These are phyloP conservation scores for Digitonthophagus gazella DNA, from an alignment of 2,888 invertebrate genomes.

Conservation along the genomic window DNA sequence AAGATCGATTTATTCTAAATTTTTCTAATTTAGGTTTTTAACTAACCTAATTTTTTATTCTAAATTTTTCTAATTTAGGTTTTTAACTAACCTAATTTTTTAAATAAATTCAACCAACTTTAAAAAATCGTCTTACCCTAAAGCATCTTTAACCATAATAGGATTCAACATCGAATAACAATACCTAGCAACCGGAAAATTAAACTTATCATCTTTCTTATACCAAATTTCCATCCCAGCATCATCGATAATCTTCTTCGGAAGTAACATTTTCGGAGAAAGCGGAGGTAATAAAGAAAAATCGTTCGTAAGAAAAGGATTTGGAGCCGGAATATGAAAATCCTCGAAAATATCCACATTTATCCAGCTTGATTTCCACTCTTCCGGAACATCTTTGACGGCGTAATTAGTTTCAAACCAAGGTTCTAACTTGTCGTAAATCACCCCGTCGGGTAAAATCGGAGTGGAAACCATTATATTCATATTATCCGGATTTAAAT, in stretches of 20 bases:
- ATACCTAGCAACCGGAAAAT: conserved; percentile 73
- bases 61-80: too few species aligned
- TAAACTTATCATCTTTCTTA: conserved; percentile 78
- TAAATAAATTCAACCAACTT: too few species aligned
- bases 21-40: not conserved
- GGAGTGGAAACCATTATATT: conserved; percentile 72
- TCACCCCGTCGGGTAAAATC: conserved; percentile 51
- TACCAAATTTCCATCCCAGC: conserved; percentile 73
- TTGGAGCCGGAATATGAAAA: conserved; percentile 69
- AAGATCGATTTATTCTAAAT: too few species aligned
- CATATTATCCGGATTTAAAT: conserved; percentile 63
- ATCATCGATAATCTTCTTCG: conserved; percentile 59
- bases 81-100: too few species aligned
- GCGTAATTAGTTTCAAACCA: conserved; percentile 85
- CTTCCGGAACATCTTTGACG: conserved; percentile 60
- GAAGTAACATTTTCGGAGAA: conserved; percentile 49
- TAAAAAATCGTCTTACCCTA: conserved; percentile 57
- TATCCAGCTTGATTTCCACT: conserved; percentile 66
- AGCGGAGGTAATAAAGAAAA: conserved; percentile 60
- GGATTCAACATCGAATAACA: conserved; percentile 73
- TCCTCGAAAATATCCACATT: conserved; percentile 56
- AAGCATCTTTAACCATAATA: conserved; percentile 59
- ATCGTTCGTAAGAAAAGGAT: conserved; percentile 70
- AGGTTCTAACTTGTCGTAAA: conserved; percentile 67
- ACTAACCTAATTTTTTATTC: too few species aligned